A percentile compares a stretch with the other conserved stretches of the same genome.
phyloP scores from a whole-genome alignment of 1,140 invertebrate species.

The Philotrypesis tridentata region DNA sequence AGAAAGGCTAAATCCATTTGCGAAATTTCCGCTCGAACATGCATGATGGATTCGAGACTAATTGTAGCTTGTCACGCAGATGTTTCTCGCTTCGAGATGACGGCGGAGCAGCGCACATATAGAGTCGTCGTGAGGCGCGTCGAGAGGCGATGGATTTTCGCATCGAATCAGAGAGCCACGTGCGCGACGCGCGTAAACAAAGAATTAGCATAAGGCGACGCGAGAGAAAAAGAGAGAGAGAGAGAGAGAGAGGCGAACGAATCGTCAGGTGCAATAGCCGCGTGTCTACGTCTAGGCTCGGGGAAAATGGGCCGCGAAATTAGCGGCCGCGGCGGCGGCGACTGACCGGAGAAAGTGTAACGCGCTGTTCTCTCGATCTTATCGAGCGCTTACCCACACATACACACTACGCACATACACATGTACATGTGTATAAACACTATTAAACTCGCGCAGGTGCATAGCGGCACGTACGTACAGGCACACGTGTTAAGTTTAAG shows the following conservation, averaged over 20 bases:
- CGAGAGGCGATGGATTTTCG: too few species aligned
- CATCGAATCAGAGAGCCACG: too few species aligned
- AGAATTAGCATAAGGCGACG: too few species aligned
- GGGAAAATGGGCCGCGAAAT: constrained; percentile 21
- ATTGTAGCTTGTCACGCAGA: neutral
- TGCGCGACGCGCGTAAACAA: too few species aligned
- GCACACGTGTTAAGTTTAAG: neutral
- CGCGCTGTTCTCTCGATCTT: neutral
- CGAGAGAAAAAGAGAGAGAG: too few species aligned
- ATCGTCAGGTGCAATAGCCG: neutral
- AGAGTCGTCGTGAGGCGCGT: too few species aligned
- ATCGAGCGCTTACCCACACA: neutral
- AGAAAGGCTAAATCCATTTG: neutral
- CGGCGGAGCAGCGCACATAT: too few species aligned
- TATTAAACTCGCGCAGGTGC: neutral
- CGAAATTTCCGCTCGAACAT: neutral
- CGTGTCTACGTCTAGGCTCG: too few species aligned
- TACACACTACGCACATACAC: neutral
- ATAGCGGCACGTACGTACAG: neutral
- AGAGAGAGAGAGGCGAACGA: too few species aligned
- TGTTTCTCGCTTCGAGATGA: too few species aligned
- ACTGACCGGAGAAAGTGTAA: constrained; percentile 21
- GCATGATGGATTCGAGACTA: neutral
- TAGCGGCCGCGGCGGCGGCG: neutral
- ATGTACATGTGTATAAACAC: too few species aligned